A percentile compares a stretch with the other conserved stretches of the same genome.
These are phyloP conservation scores for Eriocheir sinensis DNA, from an alignment of 1,140 invertebrate species.

Conservation along the genomic window DNA sequence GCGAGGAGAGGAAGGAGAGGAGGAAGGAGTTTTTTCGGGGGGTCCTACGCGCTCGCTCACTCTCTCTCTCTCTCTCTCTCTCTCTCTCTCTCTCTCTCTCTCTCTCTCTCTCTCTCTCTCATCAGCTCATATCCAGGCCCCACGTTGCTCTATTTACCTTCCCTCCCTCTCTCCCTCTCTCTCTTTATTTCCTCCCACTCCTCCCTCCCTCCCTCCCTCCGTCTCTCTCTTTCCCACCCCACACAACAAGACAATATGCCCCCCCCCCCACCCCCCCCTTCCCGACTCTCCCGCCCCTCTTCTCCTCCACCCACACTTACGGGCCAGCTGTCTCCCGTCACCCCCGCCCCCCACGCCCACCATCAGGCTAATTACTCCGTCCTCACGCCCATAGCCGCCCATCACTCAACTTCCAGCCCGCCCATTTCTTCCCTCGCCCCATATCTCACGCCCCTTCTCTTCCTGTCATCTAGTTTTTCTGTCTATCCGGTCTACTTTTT, in stretches of 20 bases:
- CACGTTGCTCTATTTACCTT: not conserved
- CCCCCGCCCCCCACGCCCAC: not conserved
- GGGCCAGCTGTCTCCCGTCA: constrained; percentile 5
- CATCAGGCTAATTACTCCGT: constrained; percentile 1
- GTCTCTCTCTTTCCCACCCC: not conserved
- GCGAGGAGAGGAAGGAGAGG: not conserved
- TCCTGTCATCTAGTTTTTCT: not conserved
- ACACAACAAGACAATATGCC: no score
- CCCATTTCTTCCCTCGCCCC: not conserved
- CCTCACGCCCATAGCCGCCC: not conserved
- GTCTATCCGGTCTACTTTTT: no score
- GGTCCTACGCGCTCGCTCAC: not conserved
- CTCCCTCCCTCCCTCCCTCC: not conserved
- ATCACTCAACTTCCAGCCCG: not conserved
- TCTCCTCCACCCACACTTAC: not conserved
- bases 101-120: constrained; percentile 3
- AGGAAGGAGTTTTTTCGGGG: not conserved
- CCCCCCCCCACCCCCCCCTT: not conserved
- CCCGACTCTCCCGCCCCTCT: not conserved
- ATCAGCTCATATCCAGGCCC: no score
- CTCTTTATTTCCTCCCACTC: not conserved
- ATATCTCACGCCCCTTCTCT: not conserved
- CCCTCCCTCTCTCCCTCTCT: no score
- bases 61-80: constrained; percentile 22
- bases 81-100: constrained; percentile 22